Base-by-base conservation (phyloP, 2,888 invertebrate genomes). In the Psococerastis gibbosa region DNA sequence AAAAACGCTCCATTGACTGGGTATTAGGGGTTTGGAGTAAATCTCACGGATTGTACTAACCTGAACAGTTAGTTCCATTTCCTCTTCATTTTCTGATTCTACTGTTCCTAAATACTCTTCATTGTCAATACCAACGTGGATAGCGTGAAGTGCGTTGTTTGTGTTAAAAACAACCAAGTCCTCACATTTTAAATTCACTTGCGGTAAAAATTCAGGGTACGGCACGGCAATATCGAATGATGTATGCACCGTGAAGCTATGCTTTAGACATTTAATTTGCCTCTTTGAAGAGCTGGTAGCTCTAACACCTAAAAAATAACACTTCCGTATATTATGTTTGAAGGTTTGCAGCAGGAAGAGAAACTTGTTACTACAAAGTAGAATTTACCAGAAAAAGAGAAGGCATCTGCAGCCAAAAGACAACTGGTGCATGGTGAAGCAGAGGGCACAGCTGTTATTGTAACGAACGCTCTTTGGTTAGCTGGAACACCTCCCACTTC, bases 231-330 rank as follows among this genome's bases (percentile, higher is more conserved):
- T 78, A 57, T 85, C 84, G 60, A 89, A 88, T 57, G 83, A 84
- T 52, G 88, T 87, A 62, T 94, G 91, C 50, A 92, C 75, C 38
- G 89, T 87, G 52, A 89, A 77, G 56, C 89, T 87, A 60, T 94
- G 92, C 56, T 79, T 77, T 45, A 87, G 65, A 58, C 94, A 94
- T 52, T n/a, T n/a, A n/a, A n/a, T n/a, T n/a, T n/a, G n/a, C n/a
- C n/a, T n/a, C n/a, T n/a, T n/a, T n/a, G n/a, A n/a, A n/a, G n/a
- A n/a, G n/a, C n/a, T n/a, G n/a, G n/a, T n/a, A n/a, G n/a, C n/a
- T n/a, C n/a, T n/a, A n/a, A n/a, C n/a, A n/a, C n/a, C n/a, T n/a
- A n/a, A n/a, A n/a, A n/a, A n/a, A n/a, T n/a, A n/a, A n/a, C n/a
- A n/a, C n/a, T n/a, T n/a, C n/a, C n/a, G n/a, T n/a, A n/a, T n/a